Evolutionary conservation across 2,113 vertebrate species (phyloP).

Genomic region (Epinephelus moara): DNA sequence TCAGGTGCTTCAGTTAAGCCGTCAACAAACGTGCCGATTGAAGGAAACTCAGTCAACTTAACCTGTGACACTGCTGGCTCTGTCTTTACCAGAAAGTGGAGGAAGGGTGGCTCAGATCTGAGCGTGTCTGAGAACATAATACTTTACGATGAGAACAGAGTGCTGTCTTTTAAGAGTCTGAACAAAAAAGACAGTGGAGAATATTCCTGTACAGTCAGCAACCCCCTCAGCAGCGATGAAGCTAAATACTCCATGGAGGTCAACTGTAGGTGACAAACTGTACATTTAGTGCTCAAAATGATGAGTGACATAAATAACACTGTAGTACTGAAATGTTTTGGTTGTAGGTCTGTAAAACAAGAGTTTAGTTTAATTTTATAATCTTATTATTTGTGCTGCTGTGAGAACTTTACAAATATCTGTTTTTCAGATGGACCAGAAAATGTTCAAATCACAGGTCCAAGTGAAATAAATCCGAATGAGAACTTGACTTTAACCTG

Average conservation of each 20-base stretch:
- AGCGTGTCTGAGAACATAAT: not conserved
- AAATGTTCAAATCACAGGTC: constrained; percentile 55
- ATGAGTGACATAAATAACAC: not conserved
- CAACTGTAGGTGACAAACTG: constrained; percentile 56
- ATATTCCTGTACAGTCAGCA: constrained; percentile 62
- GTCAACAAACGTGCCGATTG: not conserved
- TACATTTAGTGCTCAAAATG: not conserved
- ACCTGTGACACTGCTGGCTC: constrained; percentile 1
- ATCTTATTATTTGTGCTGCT: no score
- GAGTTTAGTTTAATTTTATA: no score
- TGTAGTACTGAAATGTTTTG: no score
- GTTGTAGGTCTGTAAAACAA: no score
- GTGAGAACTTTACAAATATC: not conserved
- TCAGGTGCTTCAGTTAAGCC: constrained; percentile 10
- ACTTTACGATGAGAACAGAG: constrained; percentile 43
- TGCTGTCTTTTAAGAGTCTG: constrained; percentile 48
- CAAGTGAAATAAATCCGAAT: not conserved
- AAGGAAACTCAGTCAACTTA: not conserved
- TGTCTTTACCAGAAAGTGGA: no score
- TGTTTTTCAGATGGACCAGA: constrained; percentile 78
- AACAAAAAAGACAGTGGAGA: not conserved
- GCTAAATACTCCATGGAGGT: constrained; percentile 27
- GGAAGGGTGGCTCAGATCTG: no score
- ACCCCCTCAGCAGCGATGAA: constrained; percentile 32
- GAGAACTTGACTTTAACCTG: constrained; percentile 46